Base-by-base conservation (phyloP, 2,888 invertebrate species). In the Drosophila putrida region DNA sequence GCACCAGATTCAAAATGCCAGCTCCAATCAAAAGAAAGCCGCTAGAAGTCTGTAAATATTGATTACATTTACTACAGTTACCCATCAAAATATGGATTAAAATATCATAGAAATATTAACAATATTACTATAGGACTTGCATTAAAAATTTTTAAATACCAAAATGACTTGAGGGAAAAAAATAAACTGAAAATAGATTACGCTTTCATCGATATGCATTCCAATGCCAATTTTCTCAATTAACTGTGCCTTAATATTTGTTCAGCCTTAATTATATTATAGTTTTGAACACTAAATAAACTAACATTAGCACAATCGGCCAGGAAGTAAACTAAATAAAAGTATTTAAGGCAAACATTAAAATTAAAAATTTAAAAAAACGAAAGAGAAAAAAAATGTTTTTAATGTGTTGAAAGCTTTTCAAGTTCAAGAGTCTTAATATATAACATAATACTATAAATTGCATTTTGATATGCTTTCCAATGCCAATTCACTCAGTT, bases 11-110 rank as follows among this genome's bases (percentile, higher is more conserved):
- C 13, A 91, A 27, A 13, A 89, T 73, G 13, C 92, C 91, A 4
- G 91, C 90, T 10, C 86, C 41, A 5, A 90, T 70, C 35, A 91
- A 57, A 4, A 92, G 75, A n/a, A 74, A 67, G n/a, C 90, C 91
- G 27, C 92, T 90, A 5, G 79, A 76, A 11, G 75, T 88, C 91
- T 91, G 77, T 2, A 53, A 59, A 28, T 6, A 10, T 9, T n/a
- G 13, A 33, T 9, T 6, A 11, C 4, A n/a, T 36, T 36, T 1
- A 5, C n/a, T 13, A n/a, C n/a, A n/a, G 5, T 28, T 28, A 5
- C 4, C 5, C 8, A 28, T 28, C 0, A 31, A 31, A 6, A 8
- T 31, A 31, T 20, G 20, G 20, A 20, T 1, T 20, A 20, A 20
- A 20, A 20, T 20, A 3, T 0, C 3, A 20, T 20, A 2, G 20